phyloP scores from a whole-genome alignment of 2,888 invertebrate genomes.

The Eupeodes luniger region DNA sequence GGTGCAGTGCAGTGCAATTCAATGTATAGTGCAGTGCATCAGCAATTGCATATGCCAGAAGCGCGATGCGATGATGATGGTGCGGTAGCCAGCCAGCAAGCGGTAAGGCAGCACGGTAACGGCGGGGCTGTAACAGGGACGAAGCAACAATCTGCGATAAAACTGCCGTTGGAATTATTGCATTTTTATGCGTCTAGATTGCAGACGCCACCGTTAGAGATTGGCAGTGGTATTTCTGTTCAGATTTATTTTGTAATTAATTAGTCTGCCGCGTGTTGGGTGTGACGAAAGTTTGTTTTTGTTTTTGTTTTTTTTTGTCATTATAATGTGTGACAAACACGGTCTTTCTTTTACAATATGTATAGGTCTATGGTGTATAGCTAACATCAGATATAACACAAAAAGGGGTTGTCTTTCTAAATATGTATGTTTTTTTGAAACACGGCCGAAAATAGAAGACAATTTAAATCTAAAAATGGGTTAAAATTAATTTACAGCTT shows the following conservation, averaged over 20 bases:
- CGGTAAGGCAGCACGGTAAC: no score
- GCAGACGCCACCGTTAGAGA: slow-evolving; percentile 76
- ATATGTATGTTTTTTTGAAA: neutral
- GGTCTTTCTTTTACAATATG: neutral
- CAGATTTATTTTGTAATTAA: slow-evolving; percentile 72
- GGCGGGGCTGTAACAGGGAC: no score
- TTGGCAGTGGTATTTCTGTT: slow-evolving; percentile 71
- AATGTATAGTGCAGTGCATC: neutral
- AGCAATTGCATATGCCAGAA: slow-evolving; percentile 61
- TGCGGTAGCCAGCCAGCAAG: no score
- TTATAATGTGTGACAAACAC: slow-evolving; percentile 25
- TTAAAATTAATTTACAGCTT: neutral
- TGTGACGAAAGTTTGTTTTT: slow-evolving; percentile 66
- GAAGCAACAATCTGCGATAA: slow-evolving; percentile 49
- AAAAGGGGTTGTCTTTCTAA: neutral
- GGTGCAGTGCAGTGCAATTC: neutral
- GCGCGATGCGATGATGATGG: neutral
- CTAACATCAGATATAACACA: neutral
- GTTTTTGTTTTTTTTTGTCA: slow-evolving; percentile 55
- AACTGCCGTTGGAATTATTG: slow-evolving; percentile 72
- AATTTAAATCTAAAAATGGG: neutral
- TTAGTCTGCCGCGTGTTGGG: slow-evolving; percentile 76
- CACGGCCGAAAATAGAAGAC: neutral
- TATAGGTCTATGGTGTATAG: neutral
- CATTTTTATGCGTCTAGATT: slow-evolving; percentile 75